Evolutionary conservation across 2,113 vertebrate species (phyloP), one percentile per base, ranked within the genome.

Genomic region (Stercorarius parasiticus): DNA sequence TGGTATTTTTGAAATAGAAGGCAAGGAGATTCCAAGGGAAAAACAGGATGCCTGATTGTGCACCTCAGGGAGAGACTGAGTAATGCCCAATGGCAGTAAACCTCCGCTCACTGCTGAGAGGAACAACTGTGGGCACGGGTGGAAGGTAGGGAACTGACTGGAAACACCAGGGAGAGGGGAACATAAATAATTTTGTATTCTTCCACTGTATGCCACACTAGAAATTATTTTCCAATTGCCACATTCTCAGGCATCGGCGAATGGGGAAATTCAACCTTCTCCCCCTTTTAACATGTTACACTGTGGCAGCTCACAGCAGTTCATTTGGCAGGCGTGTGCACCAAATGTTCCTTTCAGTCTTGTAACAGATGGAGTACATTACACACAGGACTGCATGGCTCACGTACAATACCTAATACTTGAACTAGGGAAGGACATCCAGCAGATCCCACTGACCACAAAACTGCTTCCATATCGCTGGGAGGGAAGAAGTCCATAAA

Each of bases 331-430:
- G 73, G 93, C 55, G 5, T 56, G 11, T 78, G 82, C 45, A 96
- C 90, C 94, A 97, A 97, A 95, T 97, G 95, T 89, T 97, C 88
- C 76, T 77, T 90, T 95, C 95, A 96, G 93, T 91, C 94, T 96
- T 77, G 80, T 89, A 90, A 93, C 96, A 98, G 96, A 98, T 97
- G 96, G 97, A 95, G 89, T 79, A 58, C 43, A 93, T 86, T 95
- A 93, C 77, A 93, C 64, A 94, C 62, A 97, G 95, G 55, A 94
- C 92, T 96, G 84, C 80, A 92, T 71, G 83, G 87, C 89, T 86
- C 93, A 95, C 32, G 16, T 96, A 97, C 93, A 96, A 84, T 94
- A 95, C 56, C 92, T 85, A 88, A 77, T 91, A 86, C 38, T 61
- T 93, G 64, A 87, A 87, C 53, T 67, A 93, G 64, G 69, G 42